phyloP scores from a whole-genome alignment of 2,888 invertebrate species.

The Brenthis ino region DNA sequence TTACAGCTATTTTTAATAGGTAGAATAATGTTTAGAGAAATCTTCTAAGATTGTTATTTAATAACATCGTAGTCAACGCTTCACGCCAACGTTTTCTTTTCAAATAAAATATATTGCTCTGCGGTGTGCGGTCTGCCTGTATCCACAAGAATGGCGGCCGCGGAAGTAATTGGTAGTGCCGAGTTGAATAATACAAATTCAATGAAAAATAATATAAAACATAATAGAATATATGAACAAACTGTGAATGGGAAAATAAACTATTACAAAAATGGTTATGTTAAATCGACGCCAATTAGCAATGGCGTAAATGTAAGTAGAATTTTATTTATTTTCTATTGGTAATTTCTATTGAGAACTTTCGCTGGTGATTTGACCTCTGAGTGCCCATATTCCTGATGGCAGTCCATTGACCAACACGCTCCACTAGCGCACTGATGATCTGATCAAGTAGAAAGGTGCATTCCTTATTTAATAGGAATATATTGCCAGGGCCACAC shows the following conservation, averaged over 20 bases:
- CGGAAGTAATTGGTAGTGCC: constrained; percentile 49
- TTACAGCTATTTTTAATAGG: constrained; percentile 5
- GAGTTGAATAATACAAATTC: constrained; percentile 43
- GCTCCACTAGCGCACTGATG: neutral
- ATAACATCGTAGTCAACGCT: constrained; percentile 15
- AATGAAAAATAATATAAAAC: constrained; percentile 48
- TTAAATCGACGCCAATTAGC: constrained; percentile 49
- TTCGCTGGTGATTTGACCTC: neutral
- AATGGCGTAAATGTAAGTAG: constrained; percentile 66
- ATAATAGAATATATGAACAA: constrained; percentile 50
- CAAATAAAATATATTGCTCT: neutral
- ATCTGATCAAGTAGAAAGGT: neutral
- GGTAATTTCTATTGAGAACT: constrained; percentile 1
- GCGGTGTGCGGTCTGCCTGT: neutral
- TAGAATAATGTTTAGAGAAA: neutral
- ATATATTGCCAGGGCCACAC: constrained; percentile 26
- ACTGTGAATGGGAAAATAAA: constrained; percentile 57
- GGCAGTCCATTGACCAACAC: neutral
- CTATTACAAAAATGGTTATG: constrained; percentile 59
- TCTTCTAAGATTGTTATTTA: neutral
- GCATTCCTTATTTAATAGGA: neutral
- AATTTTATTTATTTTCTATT: constrained; percentile 2
- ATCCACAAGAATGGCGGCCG: constrained; percentile 60
- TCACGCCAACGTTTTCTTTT: neutral
- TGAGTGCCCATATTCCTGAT: constrained; percentile 1